Evolutionary conservation across 1,140 invertebrate genomes (phyloP), one percentile per base, ranked within the genome.

Genomic region (Neotoxoptera formosana): DNA sequence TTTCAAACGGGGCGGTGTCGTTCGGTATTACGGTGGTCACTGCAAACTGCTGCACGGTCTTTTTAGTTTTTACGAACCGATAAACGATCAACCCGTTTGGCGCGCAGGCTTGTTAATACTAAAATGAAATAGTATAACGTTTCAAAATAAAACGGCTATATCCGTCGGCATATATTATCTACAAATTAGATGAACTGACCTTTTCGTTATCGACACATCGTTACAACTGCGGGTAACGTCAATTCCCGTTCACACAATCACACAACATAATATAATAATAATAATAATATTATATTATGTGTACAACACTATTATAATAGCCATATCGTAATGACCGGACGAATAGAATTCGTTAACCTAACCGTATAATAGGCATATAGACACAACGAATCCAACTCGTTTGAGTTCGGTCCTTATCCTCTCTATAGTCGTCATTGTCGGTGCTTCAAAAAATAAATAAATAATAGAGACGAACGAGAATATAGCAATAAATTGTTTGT

Each of bases 101-200:
- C 60, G 60, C 17, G 60, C 60, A 76, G 14, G 60, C 47, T 51
- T 48, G 45, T 87, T 87, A 89, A 89, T 53, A 89, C 87, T 89
- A n/a, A 89, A 51, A 51, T n/a, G 86, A 36, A 23, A 36, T 53
- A 48, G 11, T 36, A 86, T 47, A 86, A 47, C 8, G 47, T 89
- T 89, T 89, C 2, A 53, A 89, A 89, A 89, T 89, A 53, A 89
- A 89, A 56, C 51, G 48, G 21, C 21, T 53, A 23, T 53, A 34
- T 56, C 23, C 11, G 48, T 89, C 51, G 48, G 21, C n/a, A 30
- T 53, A 34, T 89, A 53, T n/a, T n/a, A 56, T 56, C 88, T 53
- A 41, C 9, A 53, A 56, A 34, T 7, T 36, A 56, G 48, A 45
- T 56, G 88, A 89, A 56, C 48, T 89, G 88, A 89, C 88, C 88